Base-by-base conservation (phyloP, 2,797 vertebrate genomes). In the Onychomys leucogaster region DNA sequence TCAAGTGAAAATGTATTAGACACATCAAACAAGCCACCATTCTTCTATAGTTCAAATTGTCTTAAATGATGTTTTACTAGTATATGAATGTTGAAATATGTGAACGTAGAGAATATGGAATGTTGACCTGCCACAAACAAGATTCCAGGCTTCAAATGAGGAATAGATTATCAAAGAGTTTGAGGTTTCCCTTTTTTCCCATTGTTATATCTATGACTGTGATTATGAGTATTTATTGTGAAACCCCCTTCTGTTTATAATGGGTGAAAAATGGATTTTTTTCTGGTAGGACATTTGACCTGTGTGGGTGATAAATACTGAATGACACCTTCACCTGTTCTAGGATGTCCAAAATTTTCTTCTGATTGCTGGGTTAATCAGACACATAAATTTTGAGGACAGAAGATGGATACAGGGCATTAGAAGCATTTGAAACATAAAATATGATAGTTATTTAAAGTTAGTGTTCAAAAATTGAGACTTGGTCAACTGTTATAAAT, bases 91-190 rank as follows among this genome's bases (percentile, higher is more conserved):
- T 69, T n/a, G 7, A n/a, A n/a, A 69, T 69, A n/a, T 69, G 4
- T 81, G 59, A 92, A 6, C 80, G 87, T 43, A 32, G n/a, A 92
- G 57, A 73, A 84, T n/a, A 46, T 82, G 57, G 43, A 43, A 63
- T 80, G 37, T 57, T 92, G 84, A 59, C 2, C 59, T 82, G 29
- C 14, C 84, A 94, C 88, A 78, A 88, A 85, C 46, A 19, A 75
- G 52, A 84, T 73, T 86, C 41, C 2, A 57, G 29, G 82, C 13
- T 93, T 41, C 32, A 76, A 95, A 89, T 86, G 29, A 95, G 27
- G 90, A 14, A 83, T 4, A 76, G n/a, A 82, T 92, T 93, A 59
- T 17, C 41, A 6, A 82, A 86, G 25, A 13, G 61, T 94, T 80
- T 55, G 77, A n/a, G 49, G 17, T 5, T 29, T 80, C 17, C n/a